These are phyloP conservation scores for Caenorhabditis remanei DNA, from an alignment of 1,140 invertebrate genomes.

Conservation along the genomic window DNA sequence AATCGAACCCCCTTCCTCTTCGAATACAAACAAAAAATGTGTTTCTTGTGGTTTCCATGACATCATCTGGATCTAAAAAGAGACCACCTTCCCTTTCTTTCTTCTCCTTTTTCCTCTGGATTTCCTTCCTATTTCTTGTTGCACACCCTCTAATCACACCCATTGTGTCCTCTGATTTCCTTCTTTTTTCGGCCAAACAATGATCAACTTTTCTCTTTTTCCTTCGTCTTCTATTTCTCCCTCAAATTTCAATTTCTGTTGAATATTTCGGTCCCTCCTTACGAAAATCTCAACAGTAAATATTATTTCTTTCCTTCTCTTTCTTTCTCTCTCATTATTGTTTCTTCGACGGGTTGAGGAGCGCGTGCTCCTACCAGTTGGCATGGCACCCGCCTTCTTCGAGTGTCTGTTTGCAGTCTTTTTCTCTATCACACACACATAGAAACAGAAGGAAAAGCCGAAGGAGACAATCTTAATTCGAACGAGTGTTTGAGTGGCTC, in stretches of 20 bases:
- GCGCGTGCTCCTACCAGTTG: conserved; percentile 54
- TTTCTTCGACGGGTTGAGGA: neutral
- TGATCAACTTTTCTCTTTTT: conserved; percentile 32
- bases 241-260: neutral
- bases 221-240: neutral
- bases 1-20: no score
- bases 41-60: no score
- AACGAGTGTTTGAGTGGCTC: conserved; percentile 55
- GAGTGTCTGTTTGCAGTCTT: conserved; percentile 46
- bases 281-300: conserved; percentile 38
- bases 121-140: neutral
- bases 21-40: no score
- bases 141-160: conserved; percentile 25
- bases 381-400: conserved; percentile 49
- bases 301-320: conserved; percentile 28
- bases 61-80: neutral
- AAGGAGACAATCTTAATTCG: conserved; percentile 41
- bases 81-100: neutral
- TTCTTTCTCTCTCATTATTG: conserved; percentile 22
- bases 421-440: conserved; percentile 35
- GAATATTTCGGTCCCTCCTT: conserved; percentile 37
- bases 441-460: conserved; percentile 13
- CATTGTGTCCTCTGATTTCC: conserved; percentile 14
- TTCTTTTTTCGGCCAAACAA: conserved; percentile 34
- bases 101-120: neutral